Base-by-base conservation (phyloP, 1,140 invertebrate species). In the Dendroctonus valens region DNA sequence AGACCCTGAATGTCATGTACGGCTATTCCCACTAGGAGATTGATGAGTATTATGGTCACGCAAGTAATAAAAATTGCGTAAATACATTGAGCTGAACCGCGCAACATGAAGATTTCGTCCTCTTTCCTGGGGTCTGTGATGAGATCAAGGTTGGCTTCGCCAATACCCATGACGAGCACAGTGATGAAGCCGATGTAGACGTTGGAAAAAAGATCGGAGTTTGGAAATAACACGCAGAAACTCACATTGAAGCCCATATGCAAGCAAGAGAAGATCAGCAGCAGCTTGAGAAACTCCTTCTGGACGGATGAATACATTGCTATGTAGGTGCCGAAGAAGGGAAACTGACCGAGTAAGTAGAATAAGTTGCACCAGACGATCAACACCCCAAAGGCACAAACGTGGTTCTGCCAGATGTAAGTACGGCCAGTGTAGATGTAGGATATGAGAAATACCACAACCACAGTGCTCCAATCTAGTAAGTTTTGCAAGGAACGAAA, bases 131-230 rank as follows among this genome's bases (percentile, higher is more conserved):
- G 83, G 59, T 85, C 81, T 60, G 86, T 84, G 38, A 87, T 83
- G 14, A 89, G 79, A 58, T 88, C 86, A 44, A 90, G 82, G 71
- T 90, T 87, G 57, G 91, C 78, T 76, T 94, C 92, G 0, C 92
- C 91, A 2, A 91, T 92, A 90, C 93, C 92, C 90, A 93, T 93
- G 0, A 91, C 91, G 41, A 93, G 77, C 1, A 92, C 89, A 5
- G 92, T 91, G 40, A 93, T 89, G 50, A 91, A 85, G 11, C 87
- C 87, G 76, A 88, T 87, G 65, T 91, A 86, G 1, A 89, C 86
- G 79, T 89, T 89, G 38, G 87, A 84, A 75, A 93, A 92, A 0
- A 87, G 86, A 9, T 86, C 85, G 0, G 89, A 89, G 41, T 87
- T 85, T 0, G 90, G 90, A 78, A 93, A 93, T 70, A 93, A 87